Evolutionary conservation across 1,140 invertebrate genomes (phyloP).

Genomic region (Vanessa atalanta): DNA sequence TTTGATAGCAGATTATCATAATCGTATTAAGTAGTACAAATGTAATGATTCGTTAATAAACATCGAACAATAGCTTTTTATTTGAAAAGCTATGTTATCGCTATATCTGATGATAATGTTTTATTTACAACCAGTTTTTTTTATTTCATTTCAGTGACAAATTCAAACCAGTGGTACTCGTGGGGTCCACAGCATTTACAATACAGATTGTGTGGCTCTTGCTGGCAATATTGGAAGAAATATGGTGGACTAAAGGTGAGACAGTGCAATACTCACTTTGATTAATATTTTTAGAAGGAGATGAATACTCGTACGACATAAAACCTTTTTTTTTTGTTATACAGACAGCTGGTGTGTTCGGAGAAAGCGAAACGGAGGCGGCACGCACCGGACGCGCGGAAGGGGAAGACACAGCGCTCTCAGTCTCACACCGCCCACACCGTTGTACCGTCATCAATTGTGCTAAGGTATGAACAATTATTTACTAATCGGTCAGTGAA

Average conservation of each 20-base stretch:
- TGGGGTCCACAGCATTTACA: slow-evolving; percentile 96
- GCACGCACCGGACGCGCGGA: slow-evolving; percentile 73
- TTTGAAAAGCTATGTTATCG: too few species aligned
- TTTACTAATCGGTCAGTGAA: too few species aligned
- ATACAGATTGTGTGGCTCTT: slow-evolving; percentile 94
- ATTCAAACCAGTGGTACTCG: slow-evolving; percentile 95
- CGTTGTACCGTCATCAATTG: slow-evolving; percentile 94
- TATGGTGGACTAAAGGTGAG: slow-evolving; percentile 95
- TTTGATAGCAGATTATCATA: too few species aligned
- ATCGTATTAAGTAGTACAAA: too few species aligned
- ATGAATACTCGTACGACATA: not conserved
- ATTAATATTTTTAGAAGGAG: not conserved
- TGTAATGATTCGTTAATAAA: not conserved
- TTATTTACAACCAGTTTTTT: not conserved
- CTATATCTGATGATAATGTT: too few species aligned
- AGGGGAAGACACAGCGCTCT: slow-evolving; percentile 81
- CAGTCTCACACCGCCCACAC: slow-evolving; percentile 87
- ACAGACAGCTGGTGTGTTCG: slow-evolving; percentile 71
- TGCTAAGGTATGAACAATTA: slow-evolving; percentile 83
- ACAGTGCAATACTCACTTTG: not conserved
- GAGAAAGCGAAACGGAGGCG: slow-evolving; percentile 77
- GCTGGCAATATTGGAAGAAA: slow-evolving; percentile 99
- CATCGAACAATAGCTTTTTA: not conserved
- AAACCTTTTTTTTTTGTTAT: not conserved
- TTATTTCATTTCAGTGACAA: slow-evolving; percentile 81